Conservation (phyloP, 2,888 invertebrate species). For the Stenotaenia linearis region DNA sequence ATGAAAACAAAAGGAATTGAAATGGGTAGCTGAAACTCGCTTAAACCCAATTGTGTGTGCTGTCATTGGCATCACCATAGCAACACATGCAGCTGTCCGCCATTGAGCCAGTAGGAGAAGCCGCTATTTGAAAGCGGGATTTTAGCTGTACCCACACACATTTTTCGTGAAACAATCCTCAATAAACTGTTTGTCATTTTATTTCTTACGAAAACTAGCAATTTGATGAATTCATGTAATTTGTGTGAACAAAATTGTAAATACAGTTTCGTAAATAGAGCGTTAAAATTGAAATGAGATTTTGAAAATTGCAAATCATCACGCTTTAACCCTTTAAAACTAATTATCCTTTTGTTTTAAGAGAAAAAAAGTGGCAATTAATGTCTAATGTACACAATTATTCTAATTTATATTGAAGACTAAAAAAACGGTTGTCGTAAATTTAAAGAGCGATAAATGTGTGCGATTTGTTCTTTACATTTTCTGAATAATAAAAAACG, state of each 20-base stretch:
- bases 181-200: background rate
- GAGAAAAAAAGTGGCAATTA: background rate
- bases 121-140: constrained; percentile 13
- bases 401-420: background rate
- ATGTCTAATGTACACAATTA: background rate
- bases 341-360: background rate
- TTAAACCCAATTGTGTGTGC: background rate
- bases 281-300: background rate
- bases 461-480: background rate
- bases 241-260: background rate
- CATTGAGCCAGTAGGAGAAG: constrained; percentile 26
- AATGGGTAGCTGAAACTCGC: background rate
- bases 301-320: background rate
- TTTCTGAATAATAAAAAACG: background rate
- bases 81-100: constrained; percentile 26
- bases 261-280: background rate
- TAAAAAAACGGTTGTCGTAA: background rate
- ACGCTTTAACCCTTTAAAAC: background rate
- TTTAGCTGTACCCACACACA: background rate
- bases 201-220: background rate
- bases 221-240: background rate
- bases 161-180: background rate
- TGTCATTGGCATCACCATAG: constrained; percentile 13
- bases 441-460: background rate
- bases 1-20: background rate